These are phyloP conservation scores for Oreortyx pictus DNA, from an alignment of 2,797 vertebrate species.

Conservation along the genomic window DNA sequence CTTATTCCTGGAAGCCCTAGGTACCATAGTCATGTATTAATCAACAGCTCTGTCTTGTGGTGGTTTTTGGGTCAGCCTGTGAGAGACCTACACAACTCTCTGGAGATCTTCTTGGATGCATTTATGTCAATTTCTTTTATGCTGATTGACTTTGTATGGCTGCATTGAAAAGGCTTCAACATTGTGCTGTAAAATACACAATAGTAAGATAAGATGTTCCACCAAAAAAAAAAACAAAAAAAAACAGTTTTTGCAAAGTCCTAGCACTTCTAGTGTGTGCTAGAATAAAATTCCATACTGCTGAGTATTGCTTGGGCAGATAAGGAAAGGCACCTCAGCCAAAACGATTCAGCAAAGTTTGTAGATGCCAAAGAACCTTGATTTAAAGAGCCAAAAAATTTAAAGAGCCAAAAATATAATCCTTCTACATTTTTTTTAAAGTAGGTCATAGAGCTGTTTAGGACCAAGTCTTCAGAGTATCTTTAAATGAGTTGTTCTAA, in stretches of 20 bases:
- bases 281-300: conserved; percentile 67
- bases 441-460: conserved; percentile 41
- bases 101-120: neutral
- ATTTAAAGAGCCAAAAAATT: conserved; percentile 47
- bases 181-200: neutral
- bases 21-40: neutral
- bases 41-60: neutral
- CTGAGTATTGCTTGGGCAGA: conserved; percentile 72
- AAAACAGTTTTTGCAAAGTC: conserved; percentile 45
- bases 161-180: neutral
- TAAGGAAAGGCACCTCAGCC: conserved; percentile 58
- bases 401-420: conserved; percentile 33
- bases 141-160: neutral
- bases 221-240: neutral
- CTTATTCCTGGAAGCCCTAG: neutral
- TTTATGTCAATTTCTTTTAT: neutral
- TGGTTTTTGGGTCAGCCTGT: neutral
- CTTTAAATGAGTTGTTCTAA: conserved; percentile 3
- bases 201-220: neutral
- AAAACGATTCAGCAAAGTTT: conserved; percentile 69
- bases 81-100: neutral
- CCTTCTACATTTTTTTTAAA: conserved; percentile 40
- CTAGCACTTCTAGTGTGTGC: neutral
- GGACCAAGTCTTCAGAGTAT: neutral
- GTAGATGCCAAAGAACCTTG: neutral